phyloP scores from a whole-genome alignment of 2,888 invertebrate species.

The Glyphotaelius pellucidus region DNA sequence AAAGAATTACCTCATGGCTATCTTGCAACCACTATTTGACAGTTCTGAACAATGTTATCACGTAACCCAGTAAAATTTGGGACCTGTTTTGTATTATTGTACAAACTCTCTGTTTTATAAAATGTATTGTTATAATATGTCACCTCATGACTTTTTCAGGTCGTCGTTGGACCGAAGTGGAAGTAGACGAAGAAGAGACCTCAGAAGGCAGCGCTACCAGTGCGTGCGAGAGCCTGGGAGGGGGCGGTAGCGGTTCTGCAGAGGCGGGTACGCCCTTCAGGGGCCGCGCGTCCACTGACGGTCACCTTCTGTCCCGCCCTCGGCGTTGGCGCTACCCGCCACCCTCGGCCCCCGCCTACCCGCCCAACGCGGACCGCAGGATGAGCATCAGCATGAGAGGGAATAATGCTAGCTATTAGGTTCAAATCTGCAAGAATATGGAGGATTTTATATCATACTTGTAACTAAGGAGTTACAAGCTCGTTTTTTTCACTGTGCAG shows the following conservation, averaged over 20 bases:
- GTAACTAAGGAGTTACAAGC: neutral
- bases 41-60: no score
- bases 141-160: conserved; percentile 69
- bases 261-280: conserved; percentile 80
- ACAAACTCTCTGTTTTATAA: neutral
- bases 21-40: no score
- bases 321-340: conserved; percentile 79
- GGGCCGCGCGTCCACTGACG: conserved; percentile 86
- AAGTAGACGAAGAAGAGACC: conserved; percentile 79
- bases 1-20: no score
- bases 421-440: neutral
- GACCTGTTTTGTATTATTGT: no score
- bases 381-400: conserved; percentile 89
- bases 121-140: neutral
- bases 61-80: no score
- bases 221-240: conserved; percentile 69
- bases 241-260: conserved; percentile 72
- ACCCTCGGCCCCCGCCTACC: conserved; percentile 72
- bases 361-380: conserved; percentile 79
- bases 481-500: neutral
- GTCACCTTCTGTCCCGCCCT: conserved; percentile 79
- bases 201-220: conserved; percentile 53
- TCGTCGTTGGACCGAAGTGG: conserved; percentile 81
- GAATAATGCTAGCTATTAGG: conserved; percentile 75
- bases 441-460: neutral